Percentiles rank a stretch among this genome's conserved stretches.
phyloP scores from a whole-genome alignment of 1,140 invertebrate species.

The Drosophila jambulina region DNA sequence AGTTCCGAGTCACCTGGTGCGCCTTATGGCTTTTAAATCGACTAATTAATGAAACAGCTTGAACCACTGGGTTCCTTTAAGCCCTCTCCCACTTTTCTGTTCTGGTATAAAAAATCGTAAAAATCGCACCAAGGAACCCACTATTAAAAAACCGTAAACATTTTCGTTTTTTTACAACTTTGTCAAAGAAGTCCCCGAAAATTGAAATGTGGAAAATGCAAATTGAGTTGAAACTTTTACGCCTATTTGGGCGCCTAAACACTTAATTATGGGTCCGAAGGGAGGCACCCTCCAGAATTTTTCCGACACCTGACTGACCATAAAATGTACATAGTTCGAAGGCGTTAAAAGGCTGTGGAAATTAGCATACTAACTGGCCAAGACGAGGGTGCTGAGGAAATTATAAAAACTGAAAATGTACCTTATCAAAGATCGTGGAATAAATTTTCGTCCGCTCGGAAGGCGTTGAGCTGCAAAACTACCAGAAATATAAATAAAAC shows the following conservation, averaged over 20 bases:
- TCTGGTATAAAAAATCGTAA: conserved; percentile 42
- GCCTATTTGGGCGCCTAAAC: conserved; percentile 75
- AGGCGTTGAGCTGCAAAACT: conserved; percentile 80
- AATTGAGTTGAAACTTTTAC: conserved; percentile 76
- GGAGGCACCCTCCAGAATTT: conserved; percentile 5
- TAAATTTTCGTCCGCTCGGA: conserved; percentile 51
- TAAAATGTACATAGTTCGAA: conserved; percentile 43
- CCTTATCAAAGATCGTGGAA: conserved; percentile 75
- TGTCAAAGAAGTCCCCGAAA: conserved; percentile 37
- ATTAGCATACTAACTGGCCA: conserved; percentile 79
- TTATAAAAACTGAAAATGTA: conserved; percentile 56
- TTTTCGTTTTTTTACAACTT: conserved; percentile 54
- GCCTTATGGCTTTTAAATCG: conserved; percentile 61
- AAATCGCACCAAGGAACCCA: conserved; percentile 60
- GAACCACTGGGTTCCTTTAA: conserved; percentile 7
- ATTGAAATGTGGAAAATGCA: conserved; percentile 71
- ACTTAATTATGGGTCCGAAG: conserved; percentile 65
- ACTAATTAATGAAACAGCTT: conserved; percentile 66
- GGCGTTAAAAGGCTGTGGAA: conserved; percentile 58
- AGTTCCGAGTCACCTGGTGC: conserved; percentile 15
- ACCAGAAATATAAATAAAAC: conserved; percentile 68
- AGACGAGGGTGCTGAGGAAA: conserved; percentile 55
- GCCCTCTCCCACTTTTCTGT: not conserved
- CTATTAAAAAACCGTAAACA: conserved; percentile 71
- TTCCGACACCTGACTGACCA: conserved; percentile 63